Evolutionary conservation across 23 tunicate genomes (phyloP), one percentile per base, ranked within the genome.

Genomic region (Aplidium turbinatum): DNA sequence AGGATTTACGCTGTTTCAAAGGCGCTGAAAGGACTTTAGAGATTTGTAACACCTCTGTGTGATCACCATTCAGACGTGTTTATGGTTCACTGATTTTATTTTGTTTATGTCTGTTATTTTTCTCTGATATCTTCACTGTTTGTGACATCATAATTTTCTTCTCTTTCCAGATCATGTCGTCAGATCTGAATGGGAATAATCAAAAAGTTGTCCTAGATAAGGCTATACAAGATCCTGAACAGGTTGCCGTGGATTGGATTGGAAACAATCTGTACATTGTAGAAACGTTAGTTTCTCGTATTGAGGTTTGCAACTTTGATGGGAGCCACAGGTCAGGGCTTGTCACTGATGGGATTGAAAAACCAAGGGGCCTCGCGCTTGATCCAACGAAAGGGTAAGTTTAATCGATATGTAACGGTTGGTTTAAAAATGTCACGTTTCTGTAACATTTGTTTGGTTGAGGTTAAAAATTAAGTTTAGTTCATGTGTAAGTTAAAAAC

Each of bases 241-340:
- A 87, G 20, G 51, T 87, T 2, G 94, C 94, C 21, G 94, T 87
- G 27, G 94, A 87, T 66, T 87, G 94, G 94, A 80, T 87, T 18
- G 94, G 62, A 1, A 80, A 87, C 74, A 87, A 87, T 72, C 52
- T 87, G 51, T 87, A 87, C 61, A 47, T 87, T 35, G 82, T 87
- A 19, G 94, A 87, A 80, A 79, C 94, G 32, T 29, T 39, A 31
- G 94, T 87, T 13, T 84, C 81, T 0, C 85, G 94, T 21, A 87
- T 87, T 36, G 94, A 87, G 1, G 86, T 80, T 9, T 73, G 86
- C 28, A 83, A 68, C 58, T 54, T 87, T 21, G 86, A 79, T 38
- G 94, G 94, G 45, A 45, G 22, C 2, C 94, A 87, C 33, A 53
- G 94, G 45, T 22, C 85, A 25, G 58, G 71, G 33, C 65, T 87